These are phyloP conservation scores for Kuschelorhynchus macadamiae DNA, from an alignment of 2,888 invertebrate species.

Conservation along the genomic window DNA sequence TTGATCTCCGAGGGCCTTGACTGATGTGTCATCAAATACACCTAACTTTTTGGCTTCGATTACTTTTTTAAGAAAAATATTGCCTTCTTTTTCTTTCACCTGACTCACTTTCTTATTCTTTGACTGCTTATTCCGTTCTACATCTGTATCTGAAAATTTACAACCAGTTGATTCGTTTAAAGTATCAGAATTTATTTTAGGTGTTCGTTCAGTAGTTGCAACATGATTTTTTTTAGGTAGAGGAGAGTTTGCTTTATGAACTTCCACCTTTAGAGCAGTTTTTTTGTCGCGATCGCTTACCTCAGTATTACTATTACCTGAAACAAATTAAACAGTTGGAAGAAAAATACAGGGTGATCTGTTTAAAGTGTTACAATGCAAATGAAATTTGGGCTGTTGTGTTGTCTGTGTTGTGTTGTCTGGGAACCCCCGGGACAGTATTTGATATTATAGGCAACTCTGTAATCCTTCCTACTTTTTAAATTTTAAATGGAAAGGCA, in stretches of 20 bases:
- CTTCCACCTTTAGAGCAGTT: too few species aligned
- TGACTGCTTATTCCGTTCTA: not conserved
- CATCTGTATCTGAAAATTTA: not conserved
- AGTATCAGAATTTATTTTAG: not conserved
- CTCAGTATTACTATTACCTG: too few species aligned
- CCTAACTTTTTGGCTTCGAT: slow-evolving; percentile 40
- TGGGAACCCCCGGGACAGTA: too few species aligned
- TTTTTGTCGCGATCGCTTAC: too few species aligned
- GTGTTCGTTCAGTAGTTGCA: not conserved
- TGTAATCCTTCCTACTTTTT: too few species aligned
- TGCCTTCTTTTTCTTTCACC: slow-evolving; percentile 26
- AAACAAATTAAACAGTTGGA: too few species aligned
- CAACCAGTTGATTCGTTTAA: not conserved
- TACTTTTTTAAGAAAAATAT: slow-evolving; percentile 29
- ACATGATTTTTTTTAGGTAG: not conserved
- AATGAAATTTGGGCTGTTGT: too few species aligned
- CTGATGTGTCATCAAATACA: slow-evolving; percentile 14
- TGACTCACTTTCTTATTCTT: not conserved
- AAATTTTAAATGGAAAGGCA: too few species aligned
- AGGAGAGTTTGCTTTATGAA: not conserved
- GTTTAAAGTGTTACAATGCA: too few species aligned
- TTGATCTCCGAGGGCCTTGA: slow-evolving; percentile 2
- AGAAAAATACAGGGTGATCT: too few species aligned
- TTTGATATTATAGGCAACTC: too few species aligned
- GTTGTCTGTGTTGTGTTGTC: too few species aligned